Conservation (phyloP, 2,113 vertebrate species). For the Isurus oxyrinchus region DNA sequence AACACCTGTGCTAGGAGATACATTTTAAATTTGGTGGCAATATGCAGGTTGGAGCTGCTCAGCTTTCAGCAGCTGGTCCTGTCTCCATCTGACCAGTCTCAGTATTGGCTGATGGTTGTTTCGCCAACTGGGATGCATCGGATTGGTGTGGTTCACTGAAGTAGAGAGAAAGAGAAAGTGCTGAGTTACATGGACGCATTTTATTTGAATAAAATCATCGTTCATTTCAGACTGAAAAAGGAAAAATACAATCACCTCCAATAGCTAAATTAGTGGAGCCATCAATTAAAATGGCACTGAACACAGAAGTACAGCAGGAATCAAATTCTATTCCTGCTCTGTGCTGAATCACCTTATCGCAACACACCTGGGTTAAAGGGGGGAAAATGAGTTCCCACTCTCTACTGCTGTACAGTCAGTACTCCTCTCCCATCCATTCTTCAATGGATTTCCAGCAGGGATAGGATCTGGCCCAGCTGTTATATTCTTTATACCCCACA, state of each 20-base stretch:
- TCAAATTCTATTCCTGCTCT: background rate
- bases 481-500: background rate
- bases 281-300: background rate
- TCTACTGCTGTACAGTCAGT: background rate
- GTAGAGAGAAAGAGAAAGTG: background rate
- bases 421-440: background rate
- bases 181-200: too few relatives aligned
- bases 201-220: background rate
- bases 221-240: background rate
- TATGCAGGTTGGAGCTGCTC: background rate
- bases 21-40: background rate
- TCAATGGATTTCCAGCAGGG: background rate
- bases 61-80: background rate
- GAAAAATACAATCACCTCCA: too few relatives aligned
- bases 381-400: background rate
- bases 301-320: background rate
- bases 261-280: background rate
- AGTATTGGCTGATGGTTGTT: background rate
- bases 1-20: background rate
- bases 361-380: background rate
- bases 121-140: constrained; percentile 7
- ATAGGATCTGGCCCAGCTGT: background rate
- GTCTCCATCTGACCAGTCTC: background rate
- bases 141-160: constrained; percentile 8
- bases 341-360: background rate